Evolutionary conservation across 2,888 invertebrate genomes (phyloP).

Genomic region (Tineola bisselliella): DNA sequence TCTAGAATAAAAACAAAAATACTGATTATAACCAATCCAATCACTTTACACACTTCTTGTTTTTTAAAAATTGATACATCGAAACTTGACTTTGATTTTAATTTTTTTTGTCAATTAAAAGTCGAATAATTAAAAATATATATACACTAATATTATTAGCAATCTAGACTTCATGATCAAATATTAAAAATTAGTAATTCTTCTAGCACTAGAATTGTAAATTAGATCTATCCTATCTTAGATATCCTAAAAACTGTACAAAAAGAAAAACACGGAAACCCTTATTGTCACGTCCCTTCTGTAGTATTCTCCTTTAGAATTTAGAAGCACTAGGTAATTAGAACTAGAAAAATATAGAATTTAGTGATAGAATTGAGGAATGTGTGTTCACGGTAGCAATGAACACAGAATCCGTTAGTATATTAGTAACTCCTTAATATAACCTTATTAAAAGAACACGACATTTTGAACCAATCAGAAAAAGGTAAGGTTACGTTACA

Average conservation of each 20-base stretch:
- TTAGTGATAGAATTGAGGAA: too few relatives aligned
- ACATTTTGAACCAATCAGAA: conserved; percentile 14
- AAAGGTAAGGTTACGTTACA: conserved; percentile 13
- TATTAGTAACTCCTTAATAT: not conserved
- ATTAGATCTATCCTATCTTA: conserved; percentile 31
- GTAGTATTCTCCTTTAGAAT: conserved; percentile 26
- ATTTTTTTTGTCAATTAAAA: too few relatives aligned
- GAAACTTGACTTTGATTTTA: too few relatives aligned
- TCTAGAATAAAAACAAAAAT: too few relatives aligned
- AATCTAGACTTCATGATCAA: conserved; percentile 14
- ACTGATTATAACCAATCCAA: too few relatives aligned
- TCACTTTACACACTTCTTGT: too few relatives aligned
- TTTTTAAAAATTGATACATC: too few relatives aligned
- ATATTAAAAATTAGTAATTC: conserved; percentile 18
- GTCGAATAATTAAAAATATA: too few relatives aligned
- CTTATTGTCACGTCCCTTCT: conserved; percentile 62
- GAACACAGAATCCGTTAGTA: too few relatives aligned
- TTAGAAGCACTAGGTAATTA: not conserved
- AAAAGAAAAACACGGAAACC: conserved; percentile 49
- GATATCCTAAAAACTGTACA: conserved; percentile 36
- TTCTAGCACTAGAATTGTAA: conserved; percentile 14
- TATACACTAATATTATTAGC: too few relatives aligned
- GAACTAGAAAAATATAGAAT: not conserved
- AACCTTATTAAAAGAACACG: not conserved
- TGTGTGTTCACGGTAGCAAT: too few relatives aligned